Percentiles rank a stretch among this genome's conserved stretches.
Conservation (phyloP, 1,140 invertebrate species). For the Thrips palmi region DNA sequence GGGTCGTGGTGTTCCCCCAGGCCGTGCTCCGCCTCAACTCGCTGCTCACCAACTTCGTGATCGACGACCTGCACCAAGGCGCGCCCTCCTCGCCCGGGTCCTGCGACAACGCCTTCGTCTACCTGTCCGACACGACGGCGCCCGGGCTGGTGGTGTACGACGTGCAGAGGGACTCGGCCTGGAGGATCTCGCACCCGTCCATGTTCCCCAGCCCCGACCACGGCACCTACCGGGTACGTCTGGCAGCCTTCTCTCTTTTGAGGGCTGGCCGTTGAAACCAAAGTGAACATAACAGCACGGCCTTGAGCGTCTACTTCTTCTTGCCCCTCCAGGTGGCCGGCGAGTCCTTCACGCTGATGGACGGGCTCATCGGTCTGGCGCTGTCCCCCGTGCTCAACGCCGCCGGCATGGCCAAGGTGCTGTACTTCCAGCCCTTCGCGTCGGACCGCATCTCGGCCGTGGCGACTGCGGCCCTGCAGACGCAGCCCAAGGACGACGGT, state of each 20-base stretch:
- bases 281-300: neutral
- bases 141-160: slow-evolving; percentile 59
- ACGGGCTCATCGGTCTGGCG: slow-evolving; percentile 59
- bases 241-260: neutral
- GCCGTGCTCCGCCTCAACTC: too few relatives aligned
- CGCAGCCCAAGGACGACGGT: slow-evolving; percentile 41
- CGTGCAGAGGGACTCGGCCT: slow-evolving; percentile 44
- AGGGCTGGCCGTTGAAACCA: neutral
- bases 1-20: too few relatives aligned
- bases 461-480: slow-evolving; percentile 43
- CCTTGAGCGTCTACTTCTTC: neutral
- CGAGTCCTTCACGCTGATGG: slow-evolving; percentile 51
- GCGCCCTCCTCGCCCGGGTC: too few relatives aligned
- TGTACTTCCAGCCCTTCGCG: slow-evolving; percentile 69
- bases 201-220: slow-evolving; percentile 68
- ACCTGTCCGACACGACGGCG: slow-evolving; percentile 58
- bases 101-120: slow-evolving; percentile 57
- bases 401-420: slow-evolving; percentile 16
- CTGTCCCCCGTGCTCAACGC: slow-evolving; percentile 35
- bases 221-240: slow-evolving; percentile 42
- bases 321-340: slow-evolving; percentile 23
- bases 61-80: too few relatives aligned
- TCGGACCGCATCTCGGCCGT: slow-evolving; percentile 60
- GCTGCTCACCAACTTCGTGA: too few relatives aligned
- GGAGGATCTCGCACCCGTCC: slow-evolving; percentile 51